A percentile compares a stretch with the other conserved stretches of the same genome.
These are phyloP conservation scores for Clitarchus hookeri DNA, from an alignment of 2,888 invertebrate species.

Conservation along the genomic window DNA sequence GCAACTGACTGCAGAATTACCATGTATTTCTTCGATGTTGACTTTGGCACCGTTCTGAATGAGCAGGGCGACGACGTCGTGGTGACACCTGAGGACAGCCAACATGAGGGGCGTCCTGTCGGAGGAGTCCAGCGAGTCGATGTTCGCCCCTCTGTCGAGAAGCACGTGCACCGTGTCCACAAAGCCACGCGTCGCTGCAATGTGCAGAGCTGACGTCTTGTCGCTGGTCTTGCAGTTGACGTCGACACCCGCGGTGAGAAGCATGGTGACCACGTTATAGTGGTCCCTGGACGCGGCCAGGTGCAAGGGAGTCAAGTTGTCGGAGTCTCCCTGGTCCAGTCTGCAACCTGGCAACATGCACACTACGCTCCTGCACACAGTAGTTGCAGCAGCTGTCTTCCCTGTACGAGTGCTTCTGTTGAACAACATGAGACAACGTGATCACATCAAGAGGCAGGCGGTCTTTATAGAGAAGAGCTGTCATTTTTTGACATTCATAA, in stretches of 20 bases:
- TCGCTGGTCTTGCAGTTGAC: constrained; percentile 65
- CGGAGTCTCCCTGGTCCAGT: constrained; percentile 67
- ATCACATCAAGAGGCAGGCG: too few relatives aligned
- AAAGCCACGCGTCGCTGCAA: constrained; percentile 64
- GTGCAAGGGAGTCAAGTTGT: constrained; percentile 71
- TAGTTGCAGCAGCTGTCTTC: too few relatives aligned
- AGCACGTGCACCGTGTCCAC: constrained; percentile 61
- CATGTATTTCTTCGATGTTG: constrained; percentile 66
- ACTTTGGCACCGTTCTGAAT: constrained; percentile 51
- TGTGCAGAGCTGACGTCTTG: constrained; percentile 65
- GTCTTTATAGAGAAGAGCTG: too few relatives aligned
- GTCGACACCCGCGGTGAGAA: constrained; percentile 57
- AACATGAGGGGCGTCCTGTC: constrained; percentile 59
- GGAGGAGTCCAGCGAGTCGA: constrained; percentile 64
- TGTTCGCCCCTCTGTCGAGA: constrained; percentile 60
- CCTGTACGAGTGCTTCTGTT: too few relatives aligned
- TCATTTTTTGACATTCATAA: too few relatives aligned
- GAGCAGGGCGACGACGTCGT: constrained; percentile 53
- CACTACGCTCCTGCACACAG: too few relatives aligned
- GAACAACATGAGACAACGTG: too few relatives aligned
- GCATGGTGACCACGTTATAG: constrained; percentile 55
- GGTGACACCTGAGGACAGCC: constrained; percentile 54
- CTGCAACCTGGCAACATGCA: constrained; percentile 60
- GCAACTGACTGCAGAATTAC: constrained; percentile 47
- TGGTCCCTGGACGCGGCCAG: constrained; percentile 66